A percentile compares a stretch with the other conserved stretches of the same genome.
These are phyloP conservation scores for Patella ulyssiponensis DNA, from an alignment of 2,888 invertebrate species.

Conservation along the genomic window DNA sequence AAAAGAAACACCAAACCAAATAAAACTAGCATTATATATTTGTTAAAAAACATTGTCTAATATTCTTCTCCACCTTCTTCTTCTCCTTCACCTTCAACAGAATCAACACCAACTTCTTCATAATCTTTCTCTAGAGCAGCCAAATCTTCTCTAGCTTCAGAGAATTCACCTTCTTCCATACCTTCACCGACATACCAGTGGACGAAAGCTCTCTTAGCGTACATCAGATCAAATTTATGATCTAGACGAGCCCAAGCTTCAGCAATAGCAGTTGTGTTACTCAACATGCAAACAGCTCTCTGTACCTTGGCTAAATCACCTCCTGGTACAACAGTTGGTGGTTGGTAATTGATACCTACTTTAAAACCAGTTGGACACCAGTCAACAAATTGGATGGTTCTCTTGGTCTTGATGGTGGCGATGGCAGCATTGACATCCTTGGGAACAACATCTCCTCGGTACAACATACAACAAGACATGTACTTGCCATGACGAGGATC, in stretches of 20 bases:
- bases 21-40: no score
- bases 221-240: slow-evolving; percentile 11
- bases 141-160: slow-evolving; percentile 10
- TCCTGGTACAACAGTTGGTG: slow-evolving; percentile 11
- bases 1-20: no score
- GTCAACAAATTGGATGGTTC: slow-evolving; percentile 6
- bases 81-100: slow-evolving; percentile 11
- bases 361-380: slow-evolving; percentile 9
- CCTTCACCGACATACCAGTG: slow-evolving; percentile 7
- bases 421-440: not conserved
- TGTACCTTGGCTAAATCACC: slow-evolving; percentile 11
- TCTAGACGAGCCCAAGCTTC: not conserved
- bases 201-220: not conserved
- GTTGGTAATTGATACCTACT: slow-evolving; percentile 6
- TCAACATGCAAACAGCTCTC: slow-evolving; percentile 6
- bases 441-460: no score
- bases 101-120: slow-evolving; percentile 11
- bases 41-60: no score
- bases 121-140: slow-evolving; percentile 11
- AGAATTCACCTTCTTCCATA: slow-evolving; percentile 11
- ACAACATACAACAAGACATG: no score
- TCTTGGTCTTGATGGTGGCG: slow-evolving; percentile 1
- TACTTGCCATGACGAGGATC: no score
- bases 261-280: slow-evolving; percentile 6
- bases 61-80: not conserved